phyloP scores from a whole-genome alignment of 2,888 invertebrate species.

The Teinopalpus imperialis region DNA sequence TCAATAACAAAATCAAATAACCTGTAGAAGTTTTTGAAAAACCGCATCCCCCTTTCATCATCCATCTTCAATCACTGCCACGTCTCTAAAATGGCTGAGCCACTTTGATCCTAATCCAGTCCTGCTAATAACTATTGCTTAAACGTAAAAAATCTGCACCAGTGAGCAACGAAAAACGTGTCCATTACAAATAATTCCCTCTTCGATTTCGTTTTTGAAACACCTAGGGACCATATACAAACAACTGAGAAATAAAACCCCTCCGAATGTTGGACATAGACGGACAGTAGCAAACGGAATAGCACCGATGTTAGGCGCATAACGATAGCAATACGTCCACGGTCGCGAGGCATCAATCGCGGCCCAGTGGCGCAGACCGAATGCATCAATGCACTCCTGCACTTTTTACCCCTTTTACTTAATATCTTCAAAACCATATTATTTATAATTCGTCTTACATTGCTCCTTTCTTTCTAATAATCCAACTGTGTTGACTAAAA shows the following conservation, averaged over 20 bases:
- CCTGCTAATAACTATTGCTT: too few species aligned
- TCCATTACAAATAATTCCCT: constrained; percentile 1
- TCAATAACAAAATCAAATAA: too few species aligned
- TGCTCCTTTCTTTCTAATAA: constrained; percentile 10
- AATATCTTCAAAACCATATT: not conserved
- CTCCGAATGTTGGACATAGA: constrained; percentile 54
- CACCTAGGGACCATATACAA: constrained; percentile 10
- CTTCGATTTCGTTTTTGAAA: constrained; percentile 12
- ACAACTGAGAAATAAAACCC: constrained; percentile 51
- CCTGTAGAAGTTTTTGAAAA: too few species aligned
- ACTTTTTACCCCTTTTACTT: constrained; percentile 29
- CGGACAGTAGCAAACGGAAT: constrained; percentile 60
- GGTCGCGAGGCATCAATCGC: constrained; percentile 69
- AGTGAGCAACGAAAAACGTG: not conserved
- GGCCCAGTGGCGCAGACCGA: constrained; percentile 63
- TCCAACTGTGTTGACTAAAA: not conserved
- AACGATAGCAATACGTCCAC: constrained; percentile 76
- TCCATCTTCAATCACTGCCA: too few species aligned
- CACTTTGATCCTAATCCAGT: too few species aligned
- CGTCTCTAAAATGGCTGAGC: too few species aligned
- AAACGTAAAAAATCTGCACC: too few species aligned
- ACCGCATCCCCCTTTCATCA: too few species aligned
- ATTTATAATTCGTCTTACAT: constrained; percentile 25
- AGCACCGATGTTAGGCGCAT: constrained; percentile 74
- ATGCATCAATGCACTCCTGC: constrained; percentile 64